Base-by-base conservation (phyloP, 2,113 vertebrate species). In the Phalacrocorax brasilianus region DNA sequence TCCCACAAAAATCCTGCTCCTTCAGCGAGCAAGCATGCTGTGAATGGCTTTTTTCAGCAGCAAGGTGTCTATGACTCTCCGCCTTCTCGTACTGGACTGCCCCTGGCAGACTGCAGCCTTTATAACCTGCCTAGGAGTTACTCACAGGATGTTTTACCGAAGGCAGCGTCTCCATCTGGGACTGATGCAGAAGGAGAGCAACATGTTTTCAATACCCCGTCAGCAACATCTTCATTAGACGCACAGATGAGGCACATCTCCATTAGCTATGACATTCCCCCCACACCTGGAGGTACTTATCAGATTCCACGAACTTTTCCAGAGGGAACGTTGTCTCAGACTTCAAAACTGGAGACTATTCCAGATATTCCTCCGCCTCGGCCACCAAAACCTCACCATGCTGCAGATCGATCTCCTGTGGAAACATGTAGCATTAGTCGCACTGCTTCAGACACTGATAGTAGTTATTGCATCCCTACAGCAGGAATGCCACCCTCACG, bases 91-190 rank as follows among this genome's bases (percentile, higher is more conserved):
- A 93, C 97, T 7, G 95, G 97, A 14, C 98, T 99, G 10, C 63
- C 98, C 0, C 98, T 99, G 4, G 95, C 97, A 16, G 99, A 99
- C 91, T 89, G 98, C 55, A 97, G 98, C 95, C 98, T 99, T 67
- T 99, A 99, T 96, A 98, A 98, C 95, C 98, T 99, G 78, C 99
- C 99, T 4, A 98, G 99, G 94, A 99, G 99, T 96, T 99, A 99
- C 70, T 99, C 99, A 22, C 99, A 99, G 73, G 99, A 99, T 95
- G 98, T 99, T 70, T 93, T 99, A 84, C 99, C 99, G 4, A 99
- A 99, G 97, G 98, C 98, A 1, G 98, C 97, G 0, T 99, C 99
- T 52, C 97, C 98, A 0, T 97, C 98, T 7, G 98, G 98, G 50
- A 98, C 97, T 1, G 99, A 99, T 16, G 79, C 95, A 4, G 98